phyloP scores from a whole-genome alignment of 1,140 invertebrate species.

The Neodiprion lecontei region DNA sequence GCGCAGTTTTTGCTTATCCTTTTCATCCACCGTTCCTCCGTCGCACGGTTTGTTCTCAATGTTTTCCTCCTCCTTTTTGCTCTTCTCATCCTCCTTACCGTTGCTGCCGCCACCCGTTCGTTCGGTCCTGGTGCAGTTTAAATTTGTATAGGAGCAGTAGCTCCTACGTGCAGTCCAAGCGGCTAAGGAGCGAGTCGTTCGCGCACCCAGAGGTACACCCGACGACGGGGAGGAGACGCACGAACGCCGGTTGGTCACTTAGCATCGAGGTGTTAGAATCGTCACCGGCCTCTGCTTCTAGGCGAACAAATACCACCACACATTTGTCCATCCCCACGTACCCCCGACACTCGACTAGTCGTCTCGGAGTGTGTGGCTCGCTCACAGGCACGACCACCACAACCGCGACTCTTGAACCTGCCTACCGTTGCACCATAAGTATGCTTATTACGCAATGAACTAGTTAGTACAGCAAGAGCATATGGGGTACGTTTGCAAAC shows the following conservation, averaged over 20 bases:
- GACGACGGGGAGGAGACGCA: not conserved
- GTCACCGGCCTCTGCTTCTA: slow-evolving; percentile 59
- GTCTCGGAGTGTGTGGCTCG: not conserved
- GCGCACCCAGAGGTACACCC: not conserved
- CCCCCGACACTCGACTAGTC: not conserved
- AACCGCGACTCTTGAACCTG: not conserved
- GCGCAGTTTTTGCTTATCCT: slow-evolving; percentile 10
- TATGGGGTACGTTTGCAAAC: no score
- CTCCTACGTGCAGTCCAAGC: slow-evolving; percentile 22
- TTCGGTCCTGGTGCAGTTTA: slow-evolving; percentile 47
- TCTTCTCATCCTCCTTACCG: slow-evolving; percentile 6
- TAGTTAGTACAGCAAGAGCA: slow-evolving; percentile 28
- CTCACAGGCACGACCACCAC: not conserved
- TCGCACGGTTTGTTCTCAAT: no score
- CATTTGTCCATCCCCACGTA: slow-evolving; percentile 26
- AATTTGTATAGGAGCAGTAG: slow-evolving; percentile 62
- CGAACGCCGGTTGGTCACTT: slow-evolving; percentile 43
- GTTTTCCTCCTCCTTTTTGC: no score
- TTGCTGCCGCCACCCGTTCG: slow-evolving; percentile 15
- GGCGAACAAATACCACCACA: slow-evolving; percentile 48
- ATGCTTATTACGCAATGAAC: slow-evolving; percentile 32
- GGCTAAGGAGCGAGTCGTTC: not conserved
- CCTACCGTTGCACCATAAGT: not conserved
- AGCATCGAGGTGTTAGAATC: slow-evolving; percentile 60
- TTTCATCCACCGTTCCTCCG: not conserved